phyloP scores from a whole-genome alignment of 2,113 vertebrate species.

The crab-eating macaque (Macaca fascicularis) region DNA sequence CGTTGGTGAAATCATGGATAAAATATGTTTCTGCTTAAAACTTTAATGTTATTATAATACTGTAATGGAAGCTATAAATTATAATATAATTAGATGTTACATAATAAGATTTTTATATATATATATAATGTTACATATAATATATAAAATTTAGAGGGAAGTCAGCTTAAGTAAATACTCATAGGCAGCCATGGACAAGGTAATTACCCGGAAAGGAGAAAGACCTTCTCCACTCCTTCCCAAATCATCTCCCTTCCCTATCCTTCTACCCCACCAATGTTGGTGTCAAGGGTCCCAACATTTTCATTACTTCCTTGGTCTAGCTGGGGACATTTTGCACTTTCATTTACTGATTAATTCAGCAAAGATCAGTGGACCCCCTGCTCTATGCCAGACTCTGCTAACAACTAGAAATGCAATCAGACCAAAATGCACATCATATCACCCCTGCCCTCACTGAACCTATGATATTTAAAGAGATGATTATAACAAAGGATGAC shows the following conservation, averaged over 20 bases:
- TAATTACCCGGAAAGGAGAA: neutral
- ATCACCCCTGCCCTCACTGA: neutral
- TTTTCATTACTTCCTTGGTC: neutral
- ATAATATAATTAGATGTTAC: neutral
- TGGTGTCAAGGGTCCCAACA: neutral
- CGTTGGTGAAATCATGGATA: neutral
- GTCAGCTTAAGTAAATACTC: too few species aligned
- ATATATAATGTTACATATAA: too few species aligned
- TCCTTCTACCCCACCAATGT: rapidly evolving
- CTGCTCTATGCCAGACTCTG: neutral
- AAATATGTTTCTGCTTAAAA: neutral
- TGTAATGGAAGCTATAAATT: neutral
- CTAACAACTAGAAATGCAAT: neutral
- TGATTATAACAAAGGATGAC: rapidly evolving
- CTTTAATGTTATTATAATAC: neutral
- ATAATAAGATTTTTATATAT: neutral
- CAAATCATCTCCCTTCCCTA: neutral
- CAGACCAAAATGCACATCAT: neutral
- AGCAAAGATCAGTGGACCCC: too few species aligned
- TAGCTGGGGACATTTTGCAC: neutral
- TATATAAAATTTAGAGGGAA: neutral
- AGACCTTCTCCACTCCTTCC: too few species aligned
- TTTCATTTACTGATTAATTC: neutral
- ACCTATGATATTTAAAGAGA: rapidly evolving
- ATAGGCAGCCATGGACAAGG: neutral